Conservation (phyloP, 2,888 invertebrate species). For the Escarpia spicata region DNA sequence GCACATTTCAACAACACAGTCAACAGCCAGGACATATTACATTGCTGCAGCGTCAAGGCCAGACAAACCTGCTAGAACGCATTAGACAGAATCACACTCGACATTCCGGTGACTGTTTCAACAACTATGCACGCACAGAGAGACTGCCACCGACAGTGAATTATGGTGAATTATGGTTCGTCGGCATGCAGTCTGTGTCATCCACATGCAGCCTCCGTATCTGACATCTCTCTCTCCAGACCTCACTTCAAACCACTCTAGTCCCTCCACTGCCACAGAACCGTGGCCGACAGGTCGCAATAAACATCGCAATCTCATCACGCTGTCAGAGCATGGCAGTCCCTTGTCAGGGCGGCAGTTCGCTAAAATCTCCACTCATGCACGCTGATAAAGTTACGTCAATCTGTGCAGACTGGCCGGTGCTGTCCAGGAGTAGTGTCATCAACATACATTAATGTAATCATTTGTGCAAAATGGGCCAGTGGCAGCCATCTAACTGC, state of each 20-base stretch:
- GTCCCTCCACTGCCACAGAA: background rate
- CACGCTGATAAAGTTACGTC: constrained; percentile 16
- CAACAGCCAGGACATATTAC: background rate
- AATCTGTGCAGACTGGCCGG: background rate
- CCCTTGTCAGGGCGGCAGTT: background rate
- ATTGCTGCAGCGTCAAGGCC: too few species aligned
- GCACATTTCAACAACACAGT: too few species aligned
- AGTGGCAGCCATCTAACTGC: background rate
- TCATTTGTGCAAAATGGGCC: background rate
- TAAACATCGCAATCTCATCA: background rate
- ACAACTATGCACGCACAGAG: background rate
- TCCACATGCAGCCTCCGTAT: background rate
- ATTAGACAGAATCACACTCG: background rate
- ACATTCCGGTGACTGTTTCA: background rate
- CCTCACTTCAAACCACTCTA: background rate
- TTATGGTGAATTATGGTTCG: background rate
- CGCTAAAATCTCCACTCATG: background rate
- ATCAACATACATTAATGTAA: background rate
- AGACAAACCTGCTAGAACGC: background rate
- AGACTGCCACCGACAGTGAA: background rate
- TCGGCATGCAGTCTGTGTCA: background rate
- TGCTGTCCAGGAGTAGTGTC: background rate
- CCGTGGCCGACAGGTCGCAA: background rate
- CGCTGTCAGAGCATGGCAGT: background rate
- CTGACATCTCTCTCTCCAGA: background rate